phyloP scores from a whole-genome alignment of 1,140 invertebrate species.

The Coptotermes formosanus region DNA sequence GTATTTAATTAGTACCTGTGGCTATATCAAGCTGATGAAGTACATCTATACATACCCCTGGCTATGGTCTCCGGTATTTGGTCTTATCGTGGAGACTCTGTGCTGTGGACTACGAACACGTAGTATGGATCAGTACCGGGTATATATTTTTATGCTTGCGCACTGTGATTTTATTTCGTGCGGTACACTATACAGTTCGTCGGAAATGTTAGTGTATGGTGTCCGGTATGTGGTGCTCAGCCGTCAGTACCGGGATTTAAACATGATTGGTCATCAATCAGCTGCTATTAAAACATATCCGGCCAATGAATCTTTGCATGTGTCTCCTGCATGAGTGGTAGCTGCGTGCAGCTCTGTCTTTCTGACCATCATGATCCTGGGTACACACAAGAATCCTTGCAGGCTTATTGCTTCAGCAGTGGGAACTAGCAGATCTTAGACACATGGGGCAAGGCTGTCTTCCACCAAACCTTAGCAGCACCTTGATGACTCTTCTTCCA shows the following conservation, averaged over 20 bases:
- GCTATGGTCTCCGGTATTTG: too few relatives aligned
- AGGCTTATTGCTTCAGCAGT: slow-evolving; percentile 55
- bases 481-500: slow-evolving; percentile 48
- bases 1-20: too few relatives aligned
- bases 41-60: too few relatives aligned
- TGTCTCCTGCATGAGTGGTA: background rate
- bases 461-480: slow-evolving; percentile 50
- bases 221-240: too few relatives aligned
- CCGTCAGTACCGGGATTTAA: background rate
- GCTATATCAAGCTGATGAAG: too few relatives aligned
- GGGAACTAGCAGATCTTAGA: slow-evolving; percentile 60
- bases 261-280: background rate
- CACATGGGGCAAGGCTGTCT: slow-evolving; percentile 55
- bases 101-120: too few relatives aligned
- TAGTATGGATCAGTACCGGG: too few relatives aligned
- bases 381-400: slow-evolving; percentile 32
- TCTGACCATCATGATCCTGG: background rate
- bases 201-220: too few relatives aligned
- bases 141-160: too few relatives aligned
- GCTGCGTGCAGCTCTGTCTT: slow-evolving; percentile 18
- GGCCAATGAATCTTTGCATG: background rate
- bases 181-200: too few relatives aligned
- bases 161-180: too few relatives aligned
- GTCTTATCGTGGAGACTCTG: too few relatives aligned
- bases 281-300: background rate